Evolutionary conservation across 2,888 invertebrate genomes (phyloP), one percentile per base, ranked within the genome.

Genomic region (Tinea trinotella): DNA sequence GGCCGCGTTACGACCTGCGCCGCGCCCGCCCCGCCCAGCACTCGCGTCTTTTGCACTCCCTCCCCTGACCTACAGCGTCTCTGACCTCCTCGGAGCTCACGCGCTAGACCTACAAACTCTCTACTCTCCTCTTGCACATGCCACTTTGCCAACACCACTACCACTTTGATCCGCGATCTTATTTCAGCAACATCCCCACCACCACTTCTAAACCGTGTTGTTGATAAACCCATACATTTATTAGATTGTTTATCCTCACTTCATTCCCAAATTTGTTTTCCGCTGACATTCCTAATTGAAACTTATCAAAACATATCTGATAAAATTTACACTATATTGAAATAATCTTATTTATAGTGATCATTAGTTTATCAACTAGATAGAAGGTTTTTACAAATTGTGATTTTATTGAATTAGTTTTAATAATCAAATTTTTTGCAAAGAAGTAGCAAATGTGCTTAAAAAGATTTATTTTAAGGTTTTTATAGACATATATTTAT

Each of bases 41-140:
- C 73, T 87, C 62, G 67, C 77, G 55, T 73, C 79, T 40, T 74
- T 79, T 60, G 62, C 76, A 54, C 69, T 82, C 53, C 82, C 84
- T 4, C 82, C 87, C 30, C 78, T 84, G 63, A 66, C 81, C 64
- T 74, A 84, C 86, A 75, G 87, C 70, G 69, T 87, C 71, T 66
- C 90, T 80, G 85, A 84, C 57, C 79, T 71, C 60, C 87, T 95
- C 55, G 92, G 93, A 44, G 83, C 85, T 52, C 90, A 89, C 57
- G 88, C 93, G 10, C 88, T 94, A 53, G 94, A 94, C 71, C 90
- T 93, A 67, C 89, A 90, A 57, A 87, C 92, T 56, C 87, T 92
- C 53, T 89, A 91, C 61, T 88, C 88, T 19, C 86, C 90, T n/a
- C 87, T 92, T 57, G 90, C 92, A 54, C 90, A 93, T 73, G 90